These are phyloP conservation scores for Prorops nasuta DNA, from an alignment of 1,140 invertebrate species.

Conservation along the genomic window DNA sequence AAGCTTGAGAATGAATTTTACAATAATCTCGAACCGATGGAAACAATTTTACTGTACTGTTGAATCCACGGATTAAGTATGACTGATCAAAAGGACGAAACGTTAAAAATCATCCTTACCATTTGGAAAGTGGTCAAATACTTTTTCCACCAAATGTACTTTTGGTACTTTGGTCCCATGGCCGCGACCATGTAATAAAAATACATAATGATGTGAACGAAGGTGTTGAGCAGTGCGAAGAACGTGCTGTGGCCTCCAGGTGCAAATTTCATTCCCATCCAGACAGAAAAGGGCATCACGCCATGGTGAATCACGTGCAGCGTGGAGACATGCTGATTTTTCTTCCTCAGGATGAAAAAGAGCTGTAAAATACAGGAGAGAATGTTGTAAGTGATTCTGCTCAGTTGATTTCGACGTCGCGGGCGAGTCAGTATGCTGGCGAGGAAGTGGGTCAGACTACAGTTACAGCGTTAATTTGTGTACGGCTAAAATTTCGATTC, in stretches of 20 bases:
- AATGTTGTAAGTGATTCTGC: background rate
- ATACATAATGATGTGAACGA: constrained; percentile 94
- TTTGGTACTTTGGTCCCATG: constrained; percentile 85
- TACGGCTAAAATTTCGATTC: too few species aligned
- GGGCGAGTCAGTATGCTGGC: too few species aligned
- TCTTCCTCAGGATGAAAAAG: constrained; percentile 89
- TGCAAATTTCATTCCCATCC: constrained; percentile 97
- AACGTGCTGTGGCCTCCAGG: constrained; percentile 92
- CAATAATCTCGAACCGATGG: too few species aligned
- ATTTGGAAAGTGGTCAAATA: constrained; percentile 91
- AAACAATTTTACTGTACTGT: too few species aligned
- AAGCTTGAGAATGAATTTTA: too few species aligned
- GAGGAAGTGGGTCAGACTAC: background rate
- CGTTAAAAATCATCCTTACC: too few species aligned
- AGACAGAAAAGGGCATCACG: constrained; percentile 92
- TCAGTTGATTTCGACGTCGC: background rate
- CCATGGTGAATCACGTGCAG: constrained; percentile 95
- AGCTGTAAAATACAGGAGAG: constrained; percentile 56
- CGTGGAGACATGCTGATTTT: constrained; percentile 88
- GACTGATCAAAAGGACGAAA: too few species aligned
- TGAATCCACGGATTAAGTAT: too few species aligned
- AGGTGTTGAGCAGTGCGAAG: constrained; percentile 86
- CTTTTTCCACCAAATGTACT: constrained; percentile 95
- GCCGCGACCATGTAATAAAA: constrained; percentile 91
- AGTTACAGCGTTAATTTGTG: background rate